Conservation (phyloP, 2,797 vertebrate genomes). For the Oreochromis mossambicus region DNA sequence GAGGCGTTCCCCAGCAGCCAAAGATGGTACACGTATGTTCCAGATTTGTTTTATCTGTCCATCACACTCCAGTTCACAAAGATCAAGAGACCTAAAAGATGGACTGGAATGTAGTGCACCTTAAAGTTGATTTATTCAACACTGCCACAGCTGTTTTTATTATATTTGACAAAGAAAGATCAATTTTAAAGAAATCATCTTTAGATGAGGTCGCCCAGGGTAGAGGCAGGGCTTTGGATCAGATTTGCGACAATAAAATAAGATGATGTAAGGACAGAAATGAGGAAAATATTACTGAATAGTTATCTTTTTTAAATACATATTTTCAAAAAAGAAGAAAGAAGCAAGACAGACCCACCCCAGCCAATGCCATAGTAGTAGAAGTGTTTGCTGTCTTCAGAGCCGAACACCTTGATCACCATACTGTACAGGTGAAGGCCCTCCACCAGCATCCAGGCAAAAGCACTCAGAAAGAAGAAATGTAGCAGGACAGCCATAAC, state of each 20-base stretch:
- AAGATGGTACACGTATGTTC: slow-evolving; percentile 19
- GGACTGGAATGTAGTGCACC: not conserved
- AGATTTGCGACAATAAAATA: not conserved
- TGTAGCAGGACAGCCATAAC: slow-evolving; percentile 89
- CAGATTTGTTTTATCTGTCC: slow-evolving; percentile 39
- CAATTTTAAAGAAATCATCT: not conserved
- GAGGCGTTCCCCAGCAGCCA: slow-evolving; percentile 38
- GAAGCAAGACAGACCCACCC: slow-evolving; percentile 76
- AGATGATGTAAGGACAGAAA: not conserved
- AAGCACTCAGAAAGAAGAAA: slow-evolving; percentile 94
- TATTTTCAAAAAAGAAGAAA: not conserved
- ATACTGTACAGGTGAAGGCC: slow-evolving; percentile 97
- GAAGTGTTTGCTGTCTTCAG: slow-evolving; percentile 91
- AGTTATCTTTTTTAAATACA: not conserved
- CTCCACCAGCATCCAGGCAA: slow-evolving; percentile 98
- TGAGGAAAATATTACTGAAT: not conserved
- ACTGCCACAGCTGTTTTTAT: not conserved
- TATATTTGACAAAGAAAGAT: not conserved
- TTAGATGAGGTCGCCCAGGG: not conserved
- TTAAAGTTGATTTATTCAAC: slow-evolving; percentile 23
- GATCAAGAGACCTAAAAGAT: slow-evolving; percentile 12
- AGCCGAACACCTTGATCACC: slow-evolving; percentile 97
- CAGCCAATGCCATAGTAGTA: slow-evolving; percentile 95
- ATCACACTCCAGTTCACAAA: slow-evolving; percentile 22
- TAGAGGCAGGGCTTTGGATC: not conserved